phyloP scores from a whole-genome alignment of 2,797 vertebrate species.

The Xenops minutus region DNA sequence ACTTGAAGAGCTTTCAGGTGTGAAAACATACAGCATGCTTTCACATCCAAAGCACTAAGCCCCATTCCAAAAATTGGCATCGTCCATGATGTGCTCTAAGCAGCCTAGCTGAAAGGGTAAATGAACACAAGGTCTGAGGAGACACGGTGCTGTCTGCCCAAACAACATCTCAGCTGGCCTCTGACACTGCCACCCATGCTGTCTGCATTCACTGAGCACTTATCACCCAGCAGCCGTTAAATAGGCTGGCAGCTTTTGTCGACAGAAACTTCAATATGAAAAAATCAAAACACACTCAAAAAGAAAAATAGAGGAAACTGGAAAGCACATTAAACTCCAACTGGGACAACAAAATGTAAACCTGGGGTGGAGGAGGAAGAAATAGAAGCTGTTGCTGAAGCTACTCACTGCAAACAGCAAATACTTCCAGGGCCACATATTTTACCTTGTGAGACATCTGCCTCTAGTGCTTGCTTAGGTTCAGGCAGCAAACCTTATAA shows the following conservation, averaged over 20 bases:
- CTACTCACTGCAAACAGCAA: not conserved
- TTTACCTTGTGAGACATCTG: not conserved
- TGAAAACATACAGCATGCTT: not conserved
- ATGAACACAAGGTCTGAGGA: not conserved
- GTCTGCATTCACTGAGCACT: not conserved
- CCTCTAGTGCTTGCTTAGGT: not conserved
- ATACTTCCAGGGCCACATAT: not conserved
- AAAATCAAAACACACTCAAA: conserved; percentile 4
- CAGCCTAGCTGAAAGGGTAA: not conserved
- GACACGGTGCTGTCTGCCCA: not conserved
- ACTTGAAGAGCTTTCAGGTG: conserved; percentile 37
- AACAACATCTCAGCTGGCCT: not conserved
- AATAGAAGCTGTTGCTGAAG: not conserved
- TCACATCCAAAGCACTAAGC: not conserved
- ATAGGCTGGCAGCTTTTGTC: conserved; percentile 11
- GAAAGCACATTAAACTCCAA: conserved; percentile 6
- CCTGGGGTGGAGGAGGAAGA: not conserved
- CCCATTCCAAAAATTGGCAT: not conserved
- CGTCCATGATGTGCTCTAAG: fast-evolving
- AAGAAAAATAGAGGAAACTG: conserved; percentile 22
- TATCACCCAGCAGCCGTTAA: conserved; percentile 16
- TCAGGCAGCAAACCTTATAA: not conserved
- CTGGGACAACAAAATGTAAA: conserved; percentile 18
- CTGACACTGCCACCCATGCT: not conserved
- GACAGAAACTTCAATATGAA: not conserved